A percentile compares a stretch with the other conserved stretches of the same genome.
Evolutionary conservation across 2,113 vertebrate genomes (phyloP).

Genomic region (Triplophysa tibetana): DNA sequence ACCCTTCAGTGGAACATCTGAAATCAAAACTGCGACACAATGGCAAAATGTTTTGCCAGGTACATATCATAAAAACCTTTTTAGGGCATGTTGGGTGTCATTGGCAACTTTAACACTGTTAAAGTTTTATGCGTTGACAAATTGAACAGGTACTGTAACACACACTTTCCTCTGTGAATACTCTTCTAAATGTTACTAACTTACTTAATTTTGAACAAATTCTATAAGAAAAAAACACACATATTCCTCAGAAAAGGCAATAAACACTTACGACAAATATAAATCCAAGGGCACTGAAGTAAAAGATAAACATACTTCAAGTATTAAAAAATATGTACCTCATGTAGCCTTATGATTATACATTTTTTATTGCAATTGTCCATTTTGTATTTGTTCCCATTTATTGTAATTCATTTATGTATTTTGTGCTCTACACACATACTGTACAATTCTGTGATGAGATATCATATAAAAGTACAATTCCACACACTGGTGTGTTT

Average conservation of each 20-base stretch:
- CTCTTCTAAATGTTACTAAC: no score
- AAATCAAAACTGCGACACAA: not conserved
- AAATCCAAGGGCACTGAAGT: no score
- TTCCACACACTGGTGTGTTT: not conserved
- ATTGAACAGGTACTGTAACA: not conserved
- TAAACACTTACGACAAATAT: no score
- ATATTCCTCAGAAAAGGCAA: no score
- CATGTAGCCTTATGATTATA: no score
- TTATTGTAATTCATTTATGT: no score
- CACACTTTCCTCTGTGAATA: not conserved
- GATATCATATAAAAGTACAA: conserved; percentile 56
- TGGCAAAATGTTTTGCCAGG: not conserved
- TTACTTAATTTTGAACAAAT: no score
- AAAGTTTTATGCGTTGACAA: not conserved
- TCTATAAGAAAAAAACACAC: no score
- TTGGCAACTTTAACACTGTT: not conserved
- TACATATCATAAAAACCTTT: not conserved
- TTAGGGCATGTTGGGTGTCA: not conserved
- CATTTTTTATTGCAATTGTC: no score
- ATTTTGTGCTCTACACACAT: conserved; percentile 50
- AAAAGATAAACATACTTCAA: no score
- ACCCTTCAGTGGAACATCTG: not conserved
- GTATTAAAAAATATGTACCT: no score
- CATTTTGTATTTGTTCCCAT: no score
- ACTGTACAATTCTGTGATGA: conserved; percentile 50